Percentiles rank a stretch among this genome's conserved stretches.
phyloP scores from a whole-genome alignment of 2,888 invertebrate species.

The Drepanosiphum platanoidis region DNA sequence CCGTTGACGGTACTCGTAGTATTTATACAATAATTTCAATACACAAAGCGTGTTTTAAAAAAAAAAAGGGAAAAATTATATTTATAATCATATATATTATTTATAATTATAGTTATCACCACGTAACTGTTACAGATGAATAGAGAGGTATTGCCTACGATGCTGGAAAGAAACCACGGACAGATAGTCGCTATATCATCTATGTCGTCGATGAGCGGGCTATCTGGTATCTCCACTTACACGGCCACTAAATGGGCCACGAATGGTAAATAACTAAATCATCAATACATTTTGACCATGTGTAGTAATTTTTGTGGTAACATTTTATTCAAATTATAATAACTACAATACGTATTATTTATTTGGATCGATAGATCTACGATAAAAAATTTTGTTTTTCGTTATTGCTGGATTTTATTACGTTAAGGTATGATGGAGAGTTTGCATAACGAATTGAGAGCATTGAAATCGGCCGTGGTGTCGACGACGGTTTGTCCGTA shows the following conservation, averaged over 20 bases:
- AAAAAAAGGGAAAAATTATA: neutral
- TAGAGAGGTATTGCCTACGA: constrained; percentile 88
- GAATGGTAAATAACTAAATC: constrained; percentile 59
- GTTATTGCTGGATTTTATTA: neutral
- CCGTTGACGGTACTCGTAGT: too few relatives aligned
- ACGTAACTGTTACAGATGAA: too few relatives aligned
- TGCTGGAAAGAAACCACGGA: constrained; percentile 86
- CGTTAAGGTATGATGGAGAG: constrained; percentile 63
- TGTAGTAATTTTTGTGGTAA: too few relatives aligned
- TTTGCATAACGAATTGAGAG: constrained; percentile 63
- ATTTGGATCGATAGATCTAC: too few relatives aligned
- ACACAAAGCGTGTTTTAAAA: too few relatives aligned
- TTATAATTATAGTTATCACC: too few relatives aligned
- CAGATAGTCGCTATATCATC: constrained; percentile 95
- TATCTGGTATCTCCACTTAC: constrained; percentile 61
- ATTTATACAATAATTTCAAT: too few relatives aligned
- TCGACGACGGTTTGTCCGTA: constrained; percentile 91
- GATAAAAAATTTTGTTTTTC: neutral
- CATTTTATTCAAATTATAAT: too few relatives aligned
- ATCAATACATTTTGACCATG: too few relatives aligned
- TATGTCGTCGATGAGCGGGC: constrained; percentile 81
- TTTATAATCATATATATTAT: constrained; percentile 66
- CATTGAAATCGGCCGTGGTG: constrained; percentile 72
- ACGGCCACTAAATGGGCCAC: constrained; percentile 63
- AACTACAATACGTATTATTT: too few relatives aligned